Evolutionary conservation across 2,113 vertebrate species (phyloP), one percentile per base, ranked within the genome.

Genomic region (Myodes glareolus): DNA sequence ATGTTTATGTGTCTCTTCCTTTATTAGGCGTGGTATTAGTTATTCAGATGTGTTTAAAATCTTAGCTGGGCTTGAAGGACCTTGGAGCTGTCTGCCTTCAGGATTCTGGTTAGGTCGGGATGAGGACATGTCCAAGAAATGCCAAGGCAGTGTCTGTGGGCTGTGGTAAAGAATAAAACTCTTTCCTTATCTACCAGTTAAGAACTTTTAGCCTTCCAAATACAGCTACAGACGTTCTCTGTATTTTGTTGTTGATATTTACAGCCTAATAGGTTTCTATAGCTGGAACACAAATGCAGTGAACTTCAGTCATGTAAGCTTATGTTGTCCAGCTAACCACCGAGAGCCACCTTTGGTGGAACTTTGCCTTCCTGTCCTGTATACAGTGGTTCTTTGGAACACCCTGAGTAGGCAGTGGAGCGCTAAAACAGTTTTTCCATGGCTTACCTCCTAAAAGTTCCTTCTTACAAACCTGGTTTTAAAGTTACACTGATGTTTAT

Each of bases 401-500:
- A 33, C 50, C 45, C 45, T 75, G 14, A 16, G 45, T 50, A 33
- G 33, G 50, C 14, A 50, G 27, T 78, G 76, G 29, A 33, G 14
- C 7, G 13, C 76, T 52, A 78, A 70, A 86, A 70, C 25, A 78
- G 31, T 45, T 91, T 82, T 92, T 33, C 27, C 93, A 82, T 92
- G 42, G 31, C 39, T 55, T 77, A 73, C 50, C 68, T 88, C 19
- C 36, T 23, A 87, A 47, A 55, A 25, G 14, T 88, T 93, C 14
- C 77, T 25, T 88, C 25, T 95, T 96, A 77, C 90, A 76, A 78
- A 5, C 45, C 42, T 78, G 4, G 61, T 85, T 29, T 42, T 87
- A 90, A 92, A 80, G 25, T 91, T 77, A 78, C 11, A 47, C 92
- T 94, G n/a, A 75, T 70, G 2, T 80, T 33, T 68, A 94, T 88